phyloP scores from a whole-genome alignment of 2,888 invertebrate species.

The Sclerodermus sp. region DNA sequence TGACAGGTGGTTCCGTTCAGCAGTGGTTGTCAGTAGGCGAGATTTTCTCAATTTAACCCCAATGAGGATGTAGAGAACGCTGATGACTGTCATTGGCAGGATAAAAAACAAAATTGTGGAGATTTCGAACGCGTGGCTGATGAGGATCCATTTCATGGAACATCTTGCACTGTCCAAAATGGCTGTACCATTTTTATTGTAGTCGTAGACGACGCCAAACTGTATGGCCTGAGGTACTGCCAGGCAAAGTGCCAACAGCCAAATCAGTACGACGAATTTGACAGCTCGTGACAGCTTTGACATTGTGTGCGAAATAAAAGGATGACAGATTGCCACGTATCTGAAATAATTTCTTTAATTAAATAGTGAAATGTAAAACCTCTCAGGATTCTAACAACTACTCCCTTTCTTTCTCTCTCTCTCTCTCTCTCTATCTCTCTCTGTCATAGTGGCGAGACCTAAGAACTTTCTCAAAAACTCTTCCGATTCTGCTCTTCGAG shows the following conservation, averaged over 20 bases:
- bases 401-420: no score
- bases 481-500: no score
- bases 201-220: constrained; percentile 69
- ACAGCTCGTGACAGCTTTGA: constrained; percentile 82
- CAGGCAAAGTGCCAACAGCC: constrained; percentile 75
- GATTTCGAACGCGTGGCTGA: constrained; percentile 75
- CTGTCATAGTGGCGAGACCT: no score
- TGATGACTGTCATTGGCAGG: constrained; percentile 84
- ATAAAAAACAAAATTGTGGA: constrained; percentile 83
- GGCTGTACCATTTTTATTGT: constrained; percentile 51
- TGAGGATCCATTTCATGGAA: constrained; percentile 63
- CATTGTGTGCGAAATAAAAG: constrained; percentile 80
- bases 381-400: no score
- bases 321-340: constrained; percentile 57
- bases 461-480: no score
- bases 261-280: constrained; percentile 72
- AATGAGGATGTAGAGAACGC: constrained; percentile 77
- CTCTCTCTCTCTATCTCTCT: no score
- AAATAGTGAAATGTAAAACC: no score
- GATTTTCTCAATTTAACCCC: constrained; percentile 73
- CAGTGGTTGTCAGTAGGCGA: constrained; percentile 53
- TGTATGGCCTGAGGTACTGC: constrained; percentile 81
- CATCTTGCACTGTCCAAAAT: constrained; percentile 63
- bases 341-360: constrained; percentile 11
- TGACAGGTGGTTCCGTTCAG: constrained; percentile 63